These are phyloP conservation scores for Limnodromus scolopaceus DNA, from an alignment of 2,797 vertebrate species.

Conservation along the genomic window DNA sequence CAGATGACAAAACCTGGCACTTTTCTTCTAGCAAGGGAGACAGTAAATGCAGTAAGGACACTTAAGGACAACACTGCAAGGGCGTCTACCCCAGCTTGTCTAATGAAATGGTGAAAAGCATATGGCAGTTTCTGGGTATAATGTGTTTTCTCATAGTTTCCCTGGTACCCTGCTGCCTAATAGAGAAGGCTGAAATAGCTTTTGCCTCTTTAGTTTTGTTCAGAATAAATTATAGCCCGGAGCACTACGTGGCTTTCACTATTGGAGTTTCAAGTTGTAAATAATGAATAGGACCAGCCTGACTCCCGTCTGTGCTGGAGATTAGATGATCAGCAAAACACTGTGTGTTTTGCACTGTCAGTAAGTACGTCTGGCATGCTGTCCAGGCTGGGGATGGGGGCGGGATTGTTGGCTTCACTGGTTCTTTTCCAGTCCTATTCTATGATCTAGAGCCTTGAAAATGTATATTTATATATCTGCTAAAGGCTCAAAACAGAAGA, in stretches of 20 bases:
- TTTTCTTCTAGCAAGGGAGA: background rate
- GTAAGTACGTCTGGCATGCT: background rate
- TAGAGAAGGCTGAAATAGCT: background rate
- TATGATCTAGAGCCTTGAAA: background rate
- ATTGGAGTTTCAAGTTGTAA: conserved; percentile 50
- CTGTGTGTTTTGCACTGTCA: background rate
- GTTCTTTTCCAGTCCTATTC: background rate
- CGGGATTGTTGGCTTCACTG: background rate
- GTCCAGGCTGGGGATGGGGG: background rate
- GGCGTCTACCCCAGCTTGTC: background rate
- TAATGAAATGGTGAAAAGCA: background rate
- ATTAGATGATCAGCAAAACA: conserved; percentile 14
- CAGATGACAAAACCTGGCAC: background rate
- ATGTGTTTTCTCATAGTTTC: background rate
- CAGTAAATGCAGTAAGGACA: background rate
- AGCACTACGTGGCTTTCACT: background rate
- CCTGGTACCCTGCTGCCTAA: background rate
- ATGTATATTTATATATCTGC: background rate
- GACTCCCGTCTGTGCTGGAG: background rate
- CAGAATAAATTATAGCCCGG: conserved; percentile 5
- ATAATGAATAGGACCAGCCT: conserved; percentile 27
- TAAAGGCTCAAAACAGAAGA: background rate
- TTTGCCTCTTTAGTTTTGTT: background rate
- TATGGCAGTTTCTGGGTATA: background rate
- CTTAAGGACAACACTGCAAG: background rate